These are phyloP conservation scores for Drosophila pegasa DNA, from an alignment of 2,888 invertebrate species.

Conservation along the genomic window DNA sequence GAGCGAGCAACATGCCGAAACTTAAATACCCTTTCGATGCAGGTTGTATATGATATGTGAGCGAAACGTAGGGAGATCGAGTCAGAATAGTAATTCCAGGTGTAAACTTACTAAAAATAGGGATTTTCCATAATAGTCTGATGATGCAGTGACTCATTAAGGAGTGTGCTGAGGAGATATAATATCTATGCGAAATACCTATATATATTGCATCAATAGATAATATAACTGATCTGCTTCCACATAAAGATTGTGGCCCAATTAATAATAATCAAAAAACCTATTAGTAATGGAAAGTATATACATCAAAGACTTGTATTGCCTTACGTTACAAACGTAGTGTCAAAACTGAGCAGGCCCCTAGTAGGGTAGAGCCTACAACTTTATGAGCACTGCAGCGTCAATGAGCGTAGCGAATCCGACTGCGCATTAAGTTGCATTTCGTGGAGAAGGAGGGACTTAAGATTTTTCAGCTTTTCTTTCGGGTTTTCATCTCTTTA, in stretches of 20 bases:
- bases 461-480: constrained; percentile 38
- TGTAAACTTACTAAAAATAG: background rate
- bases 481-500: constrained; percentile 30
- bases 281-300: background rate
- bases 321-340: background rate
- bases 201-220: too few species aligned
- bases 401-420: constrained; percentile 69
- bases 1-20: constrained; percentile 13
- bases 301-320: background rate
- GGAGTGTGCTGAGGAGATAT: too few species aligned
- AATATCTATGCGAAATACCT: too few species aligned
- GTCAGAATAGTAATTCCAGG: background rate
- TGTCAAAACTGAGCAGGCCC: background rate
- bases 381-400: constrained; percentile 41
- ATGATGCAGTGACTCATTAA: too few species aligned
- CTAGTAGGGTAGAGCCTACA: constrained; percentile 10
- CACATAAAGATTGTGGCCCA: too few species aligned
- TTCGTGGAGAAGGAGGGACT: constrained; percentile 25
- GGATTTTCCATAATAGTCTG: background rate
- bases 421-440: constrained; percentile 70
- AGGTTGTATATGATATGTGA: background rate
- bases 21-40: background rate
- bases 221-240: too few species aligned
- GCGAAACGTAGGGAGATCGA: background rate
- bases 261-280: background rate